Evolutionary conservation across 2,888 invertebrate genomes (phyloP), one percentile per base, ranked within the genome.

Genomic region (Rapana venosa): DNA sequence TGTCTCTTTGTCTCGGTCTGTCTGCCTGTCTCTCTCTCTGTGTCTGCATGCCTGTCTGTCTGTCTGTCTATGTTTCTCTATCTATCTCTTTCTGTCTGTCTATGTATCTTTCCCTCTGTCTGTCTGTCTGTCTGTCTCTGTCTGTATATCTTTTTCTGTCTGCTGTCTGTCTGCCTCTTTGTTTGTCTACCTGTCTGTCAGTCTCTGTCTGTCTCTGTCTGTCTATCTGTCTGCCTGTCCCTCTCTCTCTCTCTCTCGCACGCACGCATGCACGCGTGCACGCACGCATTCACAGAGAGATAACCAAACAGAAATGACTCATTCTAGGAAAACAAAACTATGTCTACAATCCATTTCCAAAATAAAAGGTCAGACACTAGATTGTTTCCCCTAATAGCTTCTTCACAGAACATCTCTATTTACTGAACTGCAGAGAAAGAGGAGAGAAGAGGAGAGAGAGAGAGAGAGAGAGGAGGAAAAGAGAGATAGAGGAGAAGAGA

Each of bases 101-200:
- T 66, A 1, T 66, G 20, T 66, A n/a, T n/a, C 66, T 66, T 1
- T 66, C 20, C 13, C 5, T 66, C 26, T 66, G 66, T 70, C 86
- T 85, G 26, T 86, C 77, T 89, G n/a, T 85, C 77, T 86, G 36
- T 89, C 61, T 87, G 1, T 90, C 79, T 90, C 58, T 86, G 79
- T 87, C 6, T 90, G n/a, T n/a, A n/a, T n/a, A n/a, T n/a, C n/a
- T n/a, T n/a, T n/a, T n/a, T n/a, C n/a, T 87, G 87, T 66, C 35
- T n/a, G 36, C 13, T 79, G 30, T 15, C n/a, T 79, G 30, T 79
- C n/a, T 79, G 15, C 26, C n/a, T 79, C 15, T 79, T 11, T 61
- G 11, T 66, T n/a, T n/a, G 66, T 66, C 66, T 66, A 4, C 13
- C 26, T 66, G 6, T 66, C 6, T 66, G 5, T 66, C 20, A 6